These are phyloP conservation scores for Drosophila jambulina DNA, from an alignment of 1,140 invertebrate species.

Conservation along the genomic window DNA sequence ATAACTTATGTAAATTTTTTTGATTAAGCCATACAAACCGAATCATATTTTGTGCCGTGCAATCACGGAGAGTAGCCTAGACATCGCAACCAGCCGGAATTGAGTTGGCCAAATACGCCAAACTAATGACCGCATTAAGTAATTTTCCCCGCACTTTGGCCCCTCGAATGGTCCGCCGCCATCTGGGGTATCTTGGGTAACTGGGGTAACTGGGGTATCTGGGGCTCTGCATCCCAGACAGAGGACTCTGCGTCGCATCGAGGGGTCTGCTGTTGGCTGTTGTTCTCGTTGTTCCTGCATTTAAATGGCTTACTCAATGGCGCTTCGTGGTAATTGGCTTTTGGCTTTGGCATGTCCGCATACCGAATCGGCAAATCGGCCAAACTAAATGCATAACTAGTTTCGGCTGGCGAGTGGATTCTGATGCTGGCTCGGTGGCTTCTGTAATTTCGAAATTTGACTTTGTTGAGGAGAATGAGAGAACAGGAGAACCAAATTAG, in stretches of 20 bases:
- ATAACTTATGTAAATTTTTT: not conserved
- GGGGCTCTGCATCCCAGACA: constrained; percentile 14
- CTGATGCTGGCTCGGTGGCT: constrained; percentile 27
- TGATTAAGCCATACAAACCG: not conserved
- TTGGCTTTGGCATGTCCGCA: constrained; percentile 46
- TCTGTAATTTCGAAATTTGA: constrained; percentile 6
- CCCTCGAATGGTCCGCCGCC: constrained; percentile 3
- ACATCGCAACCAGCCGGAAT: constrained; percentile 39
- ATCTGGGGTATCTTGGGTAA: constrained; percentile 23
- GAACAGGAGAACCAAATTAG: constrained; percentile 34
- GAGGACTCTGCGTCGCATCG: constrained; percentile 9
- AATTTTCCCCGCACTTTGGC: constrained; percentile 51
- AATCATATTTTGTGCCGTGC: constrained; percentile 3
- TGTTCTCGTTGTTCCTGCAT: constrained; percentile 29
- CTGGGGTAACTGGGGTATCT: constrained; percentile 9
- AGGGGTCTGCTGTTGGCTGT: constrained; percentile 11
- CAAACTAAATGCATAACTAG: constrained; percentile 51
- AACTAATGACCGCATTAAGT: constrained; percentile 65
- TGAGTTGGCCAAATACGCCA: constrained; percentile 59
- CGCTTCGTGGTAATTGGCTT: constrained; percentile 74
- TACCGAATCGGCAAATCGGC: constrained; percentile 46
- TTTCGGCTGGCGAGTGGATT: constrained; percentile 30
- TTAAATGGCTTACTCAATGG: constrained; percentile 67
- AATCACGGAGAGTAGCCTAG: constrained; percentile 36
- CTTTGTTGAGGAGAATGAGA: not conserved